Evolutionary conservation across 35 echinoderm and acorn worm species (phyloP), one percentile per base, ranked within the genome.

Genomic region (Lytechinus variegatus): DNA sequence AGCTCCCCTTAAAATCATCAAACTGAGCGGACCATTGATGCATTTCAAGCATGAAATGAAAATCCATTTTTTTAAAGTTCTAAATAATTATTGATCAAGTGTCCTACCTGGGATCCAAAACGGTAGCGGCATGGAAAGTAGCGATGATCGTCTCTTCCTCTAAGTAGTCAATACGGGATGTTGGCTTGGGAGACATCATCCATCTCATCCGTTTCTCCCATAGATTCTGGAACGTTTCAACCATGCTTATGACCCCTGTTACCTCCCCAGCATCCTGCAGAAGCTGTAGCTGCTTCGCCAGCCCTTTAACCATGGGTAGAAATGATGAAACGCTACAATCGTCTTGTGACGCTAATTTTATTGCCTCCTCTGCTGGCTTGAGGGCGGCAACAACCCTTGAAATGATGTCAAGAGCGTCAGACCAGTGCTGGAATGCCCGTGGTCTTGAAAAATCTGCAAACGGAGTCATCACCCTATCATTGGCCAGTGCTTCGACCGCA

Each of bases 31-130:
- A 79, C 66, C 10, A 10, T 79, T 10, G 66, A 10, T 24, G 10
- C 66, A 79, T 79, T 79, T 79, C 10, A 79, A 10, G 24, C 10
- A 79, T 10, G 10, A 79, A 79, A 10, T 79, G 10, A 10, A 79
- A 24, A 79, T 10, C 24, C 10, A 10, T 24, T 79, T n/a, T n/a
- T n/a, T n/a, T n/a, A n/a, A n/a, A n/a, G n/a, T n/a, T n/a, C n/a
- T n/a, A n/a, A n/a, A n/a, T n/a, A n/a, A n/a, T n/a, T n/a, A n/a
- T n/a, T n/a, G n/a, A n/a, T n/a, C n/a, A n/a, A n/a, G n/a, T n/a
- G n/a, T n/a, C n/a, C n/a, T 87, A 87, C 86, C 86, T 87, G 7
- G 86, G 86, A 87, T 87, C 86, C 8, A 87, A 33, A 24, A 87
- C 7, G 86, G 86, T 87, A 33, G 86, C 86, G 21, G n/a, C 86